A percentile compares a stretch with the other conserved stretches of the same genome.
Conservation (phyloP, 2,797 vertebrate genomes). For the Lutjanus campechanus region DNA sequence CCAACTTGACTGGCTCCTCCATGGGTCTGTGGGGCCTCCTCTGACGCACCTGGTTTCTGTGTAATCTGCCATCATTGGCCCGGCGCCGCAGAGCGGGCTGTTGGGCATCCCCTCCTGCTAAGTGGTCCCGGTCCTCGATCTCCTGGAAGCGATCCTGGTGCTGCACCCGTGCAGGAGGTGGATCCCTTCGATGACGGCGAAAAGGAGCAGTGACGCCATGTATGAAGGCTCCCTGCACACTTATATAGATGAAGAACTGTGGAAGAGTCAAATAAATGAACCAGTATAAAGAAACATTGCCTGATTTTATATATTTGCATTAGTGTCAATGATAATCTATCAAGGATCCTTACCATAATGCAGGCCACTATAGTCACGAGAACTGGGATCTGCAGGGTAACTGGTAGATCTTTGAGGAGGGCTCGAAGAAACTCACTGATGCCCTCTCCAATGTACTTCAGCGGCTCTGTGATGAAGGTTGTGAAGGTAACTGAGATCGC, state of each 20-base stretch:
- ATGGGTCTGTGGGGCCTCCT: constrained; percentile 27
- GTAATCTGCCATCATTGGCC: constrained; percentile 1
- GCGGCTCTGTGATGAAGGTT: constrained; percentile 92
- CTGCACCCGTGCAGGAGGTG: constrained; percentile 52
- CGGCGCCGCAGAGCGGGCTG: constrained; percentile 7
- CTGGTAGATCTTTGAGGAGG: constrained; percentile 92
- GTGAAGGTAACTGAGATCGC: constrained; percentile 92
- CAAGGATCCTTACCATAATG: constrained; percentile 84
- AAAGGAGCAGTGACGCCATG: constrained; percentile 76
- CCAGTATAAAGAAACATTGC: not conserved
- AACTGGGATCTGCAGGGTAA: constrained; percentile 91
- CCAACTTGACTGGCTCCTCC: not conserved
- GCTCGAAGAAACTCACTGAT: constrained; percentile 92
- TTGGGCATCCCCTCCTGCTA: constrained; percentile 58
- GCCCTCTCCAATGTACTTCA: constrained; percentile 94
- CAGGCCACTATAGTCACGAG: constrained; percentile 84
- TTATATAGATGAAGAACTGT: constrained; percentile 78
- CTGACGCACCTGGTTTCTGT: constrained; percentile 38
- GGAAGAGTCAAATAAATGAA: constrained; percentile 13
- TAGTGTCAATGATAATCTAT: not conserved
- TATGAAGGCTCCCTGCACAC: constrained; percentile 78
- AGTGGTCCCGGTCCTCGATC: not conserved
- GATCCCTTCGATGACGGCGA: constrained; percentile 62
- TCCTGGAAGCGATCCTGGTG: constrained; percentile 21
- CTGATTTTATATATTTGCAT: not conserved